Base-by-base conservation (phyloP, 2,797 vertebrate species). In the Garrulus glandarius region DNA sequence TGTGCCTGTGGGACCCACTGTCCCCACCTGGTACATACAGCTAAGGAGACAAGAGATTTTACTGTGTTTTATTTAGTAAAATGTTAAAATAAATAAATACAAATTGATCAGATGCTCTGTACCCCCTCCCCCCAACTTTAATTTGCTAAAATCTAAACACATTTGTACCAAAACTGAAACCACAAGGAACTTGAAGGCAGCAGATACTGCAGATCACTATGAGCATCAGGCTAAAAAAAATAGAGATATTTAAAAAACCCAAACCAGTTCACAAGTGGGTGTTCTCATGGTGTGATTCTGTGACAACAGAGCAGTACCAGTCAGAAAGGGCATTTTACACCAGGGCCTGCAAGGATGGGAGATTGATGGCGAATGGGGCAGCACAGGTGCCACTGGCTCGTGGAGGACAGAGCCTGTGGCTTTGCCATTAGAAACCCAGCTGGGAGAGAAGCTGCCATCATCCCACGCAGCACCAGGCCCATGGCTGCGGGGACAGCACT, bases 11-110 rank as follows among this genome's bases (percentile, higher is more conserved):
- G 85, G 61, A 61, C 69, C 61, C 6, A 1, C 34, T 78, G 87
- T 72, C 68, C 91, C 56, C 36, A 3, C 56, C 71, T 77, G 67
- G 67, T 72, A 95, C 95, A 97, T 44, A 98, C 80, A 93, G 97
- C 80, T 95, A 93, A 95, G 90, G 97, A 61, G 83, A 97, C 97
- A 23, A 93, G 53, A 97, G 87, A 59, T 97, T 99, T 98, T 98
- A 98, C 98, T 97, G 98, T 98, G 98, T 98, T 99, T 99, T 99
- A 99, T 99, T 99, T 99, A 99, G 99, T 99, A 99, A 99, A 99
- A 99, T 99, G 99, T 99, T 99, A 99, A 99, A 99, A 99, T 99
- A 99, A 99, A 99, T 99, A 99, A 99, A 99, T 99, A 99, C 99
- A 99, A 99, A 99, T 99, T 99, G 99, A 99, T 99, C 99, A 99